Conservation (phyloP, 2,113 vertebrate genomes). For the Otus sunia region DNA sequence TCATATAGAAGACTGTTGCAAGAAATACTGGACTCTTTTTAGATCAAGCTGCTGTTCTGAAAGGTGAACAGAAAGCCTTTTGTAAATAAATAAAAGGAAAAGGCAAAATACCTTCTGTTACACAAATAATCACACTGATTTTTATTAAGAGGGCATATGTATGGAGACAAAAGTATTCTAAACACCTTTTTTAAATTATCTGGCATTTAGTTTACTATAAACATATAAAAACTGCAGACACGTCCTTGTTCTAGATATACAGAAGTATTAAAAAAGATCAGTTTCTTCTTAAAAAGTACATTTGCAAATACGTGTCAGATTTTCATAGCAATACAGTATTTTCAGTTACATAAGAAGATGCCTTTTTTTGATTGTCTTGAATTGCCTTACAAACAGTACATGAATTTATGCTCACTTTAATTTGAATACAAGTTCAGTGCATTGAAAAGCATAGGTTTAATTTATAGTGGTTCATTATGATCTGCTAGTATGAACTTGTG, state of each 20-base stretch:
- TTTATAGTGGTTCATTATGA: not conserved
- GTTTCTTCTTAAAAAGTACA: not conserved
- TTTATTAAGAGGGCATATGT: not conserved
- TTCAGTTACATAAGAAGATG: not conserved
- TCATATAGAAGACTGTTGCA: not conserved
- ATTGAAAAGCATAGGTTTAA: not conserved
- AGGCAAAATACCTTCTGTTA: not conserved
- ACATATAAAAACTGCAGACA: not conserved
- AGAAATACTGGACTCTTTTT: not conserved
- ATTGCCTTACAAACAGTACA: not conserved
- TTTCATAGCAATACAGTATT: not conserved
- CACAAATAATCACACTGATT: not conserved
- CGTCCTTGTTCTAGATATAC: not conserved
- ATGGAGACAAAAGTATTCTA: not conserved
- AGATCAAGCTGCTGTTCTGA: not conserved
- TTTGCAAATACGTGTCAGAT: not conserved
- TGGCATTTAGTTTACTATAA: not conserved
- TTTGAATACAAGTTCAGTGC: not conserved
- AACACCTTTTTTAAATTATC: fast-evolving
- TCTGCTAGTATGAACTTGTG: not conserved
- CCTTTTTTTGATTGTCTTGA: not conserved
- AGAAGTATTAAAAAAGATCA: too few relatives aligned
- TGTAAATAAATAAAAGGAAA: not conserved
- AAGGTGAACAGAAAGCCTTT: not conserved
- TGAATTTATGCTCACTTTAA: not conserved